Conservation (phyloP, 2,888 invertebrate species). For the Dolichopus griseipennis region DNA sequence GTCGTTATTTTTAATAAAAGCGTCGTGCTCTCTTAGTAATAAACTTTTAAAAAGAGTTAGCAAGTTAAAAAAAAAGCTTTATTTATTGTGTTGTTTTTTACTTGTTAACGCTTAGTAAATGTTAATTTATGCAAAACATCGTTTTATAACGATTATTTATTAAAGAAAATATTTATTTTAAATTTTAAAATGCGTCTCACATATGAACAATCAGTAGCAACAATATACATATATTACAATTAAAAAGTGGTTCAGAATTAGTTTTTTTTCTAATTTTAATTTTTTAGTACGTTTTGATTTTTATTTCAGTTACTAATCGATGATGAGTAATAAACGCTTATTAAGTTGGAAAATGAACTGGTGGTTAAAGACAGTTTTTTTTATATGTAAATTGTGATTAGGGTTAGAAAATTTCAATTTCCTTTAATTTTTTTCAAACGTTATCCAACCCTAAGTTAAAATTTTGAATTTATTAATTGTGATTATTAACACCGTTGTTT, state of each 20-base stretch:
- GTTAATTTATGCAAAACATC: neutral
- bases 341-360: neutral
- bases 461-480: too few species aligned
- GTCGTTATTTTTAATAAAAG: too few species aligned
- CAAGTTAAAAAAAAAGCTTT: neutral
- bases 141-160: neutral
- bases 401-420: too few species aligned
- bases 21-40: too few species aligned
- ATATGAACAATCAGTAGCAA: constrained; percentile 1
- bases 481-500: too few species aligned
- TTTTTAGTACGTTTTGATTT: neutral
- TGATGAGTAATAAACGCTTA: neutral
- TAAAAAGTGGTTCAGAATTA: neutral
- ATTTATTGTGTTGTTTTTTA: neutral
- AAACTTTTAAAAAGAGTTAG: too few species aligned
- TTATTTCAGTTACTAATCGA: neutral
- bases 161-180: neutral
- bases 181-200: neutral
- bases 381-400: too few species aligned
- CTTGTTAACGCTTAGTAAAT: too few species aligned
- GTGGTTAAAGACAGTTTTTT: too few species aligned
- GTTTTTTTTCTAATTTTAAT: too few species aligned
- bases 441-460: too few species aligned
- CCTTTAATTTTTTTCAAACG: too few species aligned
- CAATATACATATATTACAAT: constrained; percentile 2